Evolutionary conservation across 1,140 invertebrate species (phyloP).

Genomic region (Eriocheir sinensis): DNA sequence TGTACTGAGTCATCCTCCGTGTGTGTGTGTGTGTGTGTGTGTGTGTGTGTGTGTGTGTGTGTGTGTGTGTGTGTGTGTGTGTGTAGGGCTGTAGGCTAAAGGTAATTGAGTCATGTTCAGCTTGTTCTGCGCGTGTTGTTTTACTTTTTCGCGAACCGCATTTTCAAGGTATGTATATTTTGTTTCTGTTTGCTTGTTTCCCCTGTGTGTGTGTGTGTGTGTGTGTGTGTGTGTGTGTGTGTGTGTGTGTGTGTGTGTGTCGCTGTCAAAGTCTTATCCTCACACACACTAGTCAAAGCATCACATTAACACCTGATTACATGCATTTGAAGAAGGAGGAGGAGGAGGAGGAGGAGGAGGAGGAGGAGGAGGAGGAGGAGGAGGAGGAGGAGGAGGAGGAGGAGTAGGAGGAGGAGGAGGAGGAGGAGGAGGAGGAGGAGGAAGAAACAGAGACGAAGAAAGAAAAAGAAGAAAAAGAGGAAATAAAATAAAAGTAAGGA

Average conservation of each 20-base stretch:
- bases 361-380: not conserved
- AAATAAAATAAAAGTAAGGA: not conserved
- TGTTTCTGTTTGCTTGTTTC: no score
- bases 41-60: not conserved
- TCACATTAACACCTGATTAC: not conserved
- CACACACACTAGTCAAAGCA: not conserved
- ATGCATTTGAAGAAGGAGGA: not conserved
- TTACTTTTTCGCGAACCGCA: no score
- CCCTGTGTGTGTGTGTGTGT: conserved; percentile 18
- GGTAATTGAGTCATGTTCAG: not conserved
- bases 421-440: not conserved
- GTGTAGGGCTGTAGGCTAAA: not conserved
- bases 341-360: no score
- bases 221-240: conserved; percentile 4
- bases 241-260: not conserved
- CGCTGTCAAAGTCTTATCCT: no score
- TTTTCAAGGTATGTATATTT: no score
- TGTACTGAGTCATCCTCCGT: not conserved
- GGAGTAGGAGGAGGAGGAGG: no score
- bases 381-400: no score
- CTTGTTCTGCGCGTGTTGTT: not conserved
- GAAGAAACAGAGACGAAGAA: not conserved
- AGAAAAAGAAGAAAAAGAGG: not conserved
- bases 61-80: conserved; percentile 40
- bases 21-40: conserved; percentile 33